Evolutionary conservation across 2,797 vertebrate genomes (phyloP).

Genomic region (Malacoctenus gilli): DNA sequence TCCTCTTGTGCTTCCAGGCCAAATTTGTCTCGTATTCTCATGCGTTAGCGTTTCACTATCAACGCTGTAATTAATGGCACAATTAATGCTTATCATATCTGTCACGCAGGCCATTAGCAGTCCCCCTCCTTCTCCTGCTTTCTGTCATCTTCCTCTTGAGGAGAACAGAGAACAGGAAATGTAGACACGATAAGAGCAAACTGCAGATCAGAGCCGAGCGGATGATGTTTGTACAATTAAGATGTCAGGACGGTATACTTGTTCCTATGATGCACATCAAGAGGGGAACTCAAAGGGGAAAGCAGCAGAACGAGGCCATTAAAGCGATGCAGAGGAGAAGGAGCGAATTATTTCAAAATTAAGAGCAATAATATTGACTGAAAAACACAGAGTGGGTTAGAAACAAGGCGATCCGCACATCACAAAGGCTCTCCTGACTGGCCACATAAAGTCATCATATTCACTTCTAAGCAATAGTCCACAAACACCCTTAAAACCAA

Average conservation of each 20-base stretch:
- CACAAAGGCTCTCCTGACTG: no score
- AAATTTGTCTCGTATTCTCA: conserved; percentile 12
- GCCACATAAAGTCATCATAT: no score
- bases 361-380: no score
- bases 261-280: background rate
- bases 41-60: conserved; percentile 33
- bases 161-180: conserved; percentile 13
- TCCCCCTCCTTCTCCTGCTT: conserved; percentile 17
- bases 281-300: background rate
- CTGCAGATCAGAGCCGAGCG: background rate
- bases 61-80: conserved; percentile 20
- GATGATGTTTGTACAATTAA: background rate
- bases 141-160: conserved; percentile 2
- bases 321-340: background rate
- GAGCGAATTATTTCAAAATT: background rate
- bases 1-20: background rate
- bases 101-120: conserved; percentile 35
- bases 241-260: conserved; percentile 3
- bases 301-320: background rate
- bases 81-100: conserved; percentile 30
- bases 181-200: background rate
- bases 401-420: no score
- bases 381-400: no score
- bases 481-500: no score
- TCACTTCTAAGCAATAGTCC: no score